A percentile compares a stretch with the other conserved stretches of the same genome.
Conservation (phyloP, 2,797 vertebrate genomes). For the Centroberyx gerrardi region DNA sequence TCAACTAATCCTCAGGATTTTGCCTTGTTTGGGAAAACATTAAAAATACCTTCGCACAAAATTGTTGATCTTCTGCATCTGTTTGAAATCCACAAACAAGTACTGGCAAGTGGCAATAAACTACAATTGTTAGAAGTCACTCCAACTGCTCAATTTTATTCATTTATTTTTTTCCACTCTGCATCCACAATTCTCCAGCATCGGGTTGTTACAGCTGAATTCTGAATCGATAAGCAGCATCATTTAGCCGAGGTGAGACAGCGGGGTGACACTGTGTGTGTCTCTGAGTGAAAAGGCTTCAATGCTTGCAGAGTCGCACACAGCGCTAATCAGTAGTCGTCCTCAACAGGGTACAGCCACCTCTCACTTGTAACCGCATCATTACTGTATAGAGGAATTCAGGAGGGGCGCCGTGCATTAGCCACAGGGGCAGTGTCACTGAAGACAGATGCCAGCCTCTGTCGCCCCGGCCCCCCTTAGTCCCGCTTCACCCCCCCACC, state of each 20-base stretch:
- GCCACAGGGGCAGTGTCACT: conserved; percentile 68
- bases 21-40: conserved; percentile 40
- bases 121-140: conserved; percentile 36
- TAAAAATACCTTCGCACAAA: conserved; percentile 43
- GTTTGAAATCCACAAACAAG: conserved; percentile 54
- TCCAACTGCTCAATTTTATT: conserved; percentile 41
- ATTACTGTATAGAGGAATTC: conserved; percentile 71
- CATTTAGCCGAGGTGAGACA: conserved; percentile 61
- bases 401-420: conserved; percentile 61
- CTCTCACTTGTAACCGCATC: conserved; percentile 57
- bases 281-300: conserved; percentile 57
- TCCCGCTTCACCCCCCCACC: conserved; percentile 22
- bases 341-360: conserved; percentile 36
- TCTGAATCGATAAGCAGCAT: conserved; percentile 68
- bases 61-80: conserved; percentile 32
- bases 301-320: conserved; percentile 25
- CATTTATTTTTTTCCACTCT: conserved; percentile 20
- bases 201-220: conserved; percentile 57
- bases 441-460: conserved; percentile 80
- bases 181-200: conserved; percentile 48
- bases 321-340: conserved; percentile 51
- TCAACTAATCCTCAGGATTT: conserved; percentile 65
- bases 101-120: conserved; percentile 36
- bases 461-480: conserved; percentile 54
- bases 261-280: conserved; percentile 61